Base-by-base conservation (phyloP, 2,888 invertebrate genomes). In the Steinernema scapterisci region DNA sequence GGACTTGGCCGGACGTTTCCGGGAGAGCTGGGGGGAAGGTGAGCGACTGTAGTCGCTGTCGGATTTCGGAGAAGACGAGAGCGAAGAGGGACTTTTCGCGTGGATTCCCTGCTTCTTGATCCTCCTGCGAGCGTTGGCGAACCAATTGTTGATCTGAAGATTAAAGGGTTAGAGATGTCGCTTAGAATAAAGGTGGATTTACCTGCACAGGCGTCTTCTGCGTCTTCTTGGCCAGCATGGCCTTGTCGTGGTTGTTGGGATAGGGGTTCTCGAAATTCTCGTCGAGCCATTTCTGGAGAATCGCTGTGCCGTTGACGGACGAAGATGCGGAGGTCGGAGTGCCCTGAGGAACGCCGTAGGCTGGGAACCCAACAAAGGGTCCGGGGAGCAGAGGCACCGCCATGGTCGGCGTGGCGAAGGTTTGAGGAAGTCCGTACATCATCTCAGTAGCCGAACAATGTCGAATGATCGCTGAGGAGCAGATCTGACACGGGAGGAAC, bases 211-310 rank as follows among this genome's bases (percentile, higher is more conserved):
- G 63, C 2, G 27, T 63, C 38, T 25, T 63, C 38, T n/a, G 11
- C 16, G 63, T 25, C 31, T 27, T 31, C 38, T 19, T 27, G 16
- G 25, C 63, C 27, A 63, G 38, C 63, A 63, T 63, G 11, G 21
- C 16, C 16, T 63, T 63, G 27, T 63, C 63, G 63, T 63, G 63
- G 63, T 63, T 63, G 63, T 63, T 63, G 31, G 63, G 63, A 25
- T 63, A 63, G 5, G 63, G 63, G 63, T 63, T 27, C 31, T 63
- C 63, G 3, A 63, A 3, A 31, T 63, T 63, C 31, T 63, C 63
- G 31, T 63, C 63, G 7, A 63, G 31, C 63, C 63, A 63, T n/a
- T 25, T 27, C 31, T 31, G 27, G 1, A 63, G 31, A 25, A 63
- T 13, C 2, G 31, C 27, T 6, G 21, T 63, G 31, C 31, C 63